Evolutionary conservation across 2,113 vertebrate genomes (phyloP).

Genomic region (Lagopus muta): DNA sequence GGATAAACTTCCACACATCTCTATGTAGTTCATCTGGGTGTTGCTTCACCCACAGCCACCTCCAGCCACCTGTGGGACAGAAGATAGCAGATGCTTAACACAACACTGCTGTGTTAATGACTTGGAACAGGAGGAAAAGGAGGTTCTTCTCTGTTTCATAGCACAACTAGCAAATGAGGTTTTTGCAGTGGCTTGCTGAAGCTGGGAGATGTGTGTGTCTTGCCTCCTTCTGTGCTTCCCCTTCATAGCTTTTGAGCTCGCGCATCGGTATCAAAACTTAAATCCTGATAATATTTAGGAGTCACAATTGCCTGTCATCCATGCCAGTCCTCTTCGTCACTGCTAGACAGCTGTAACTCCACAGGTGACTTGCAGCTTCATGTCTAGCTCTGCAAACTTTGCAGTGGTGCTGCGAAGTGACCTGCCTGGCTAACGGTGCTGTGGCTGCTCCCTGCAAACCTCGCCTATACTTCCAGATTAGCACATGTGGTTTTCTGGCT

Average conservation of each 20-base stretch:
- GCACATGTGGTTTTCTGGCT: background rate
- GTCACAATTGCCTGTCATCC: background rate
- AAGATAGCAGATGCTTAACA: conserved; percentile 25
- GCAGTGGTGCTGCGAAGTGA: background rate
- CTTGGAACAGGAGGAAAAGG: conserved; percentile 4
- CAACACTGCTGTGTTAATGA: conserved; percentile 28
- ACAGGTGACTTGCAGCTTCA: background rate
- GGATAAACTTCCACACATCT: conserved; percentile 58
- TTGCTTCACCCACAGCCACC: conserved; percentile 67
- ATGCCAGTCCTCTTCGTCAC: background rate
- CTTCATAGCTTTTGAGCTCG: background rate
- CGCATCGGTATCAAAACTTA: background rate
- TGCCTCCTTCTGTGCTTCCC: background rate
- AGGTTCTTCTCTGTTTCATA: background rate
- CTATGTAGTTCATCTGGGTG: conserved; percentile 41
- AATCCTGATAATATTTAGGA: background rate
- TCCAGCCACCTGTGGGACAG: conserved; percentile 62
- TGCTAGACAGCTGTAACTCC: background rate
- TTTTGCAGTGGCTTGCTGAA: background rate
- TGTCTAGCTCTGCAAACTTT: background rate
- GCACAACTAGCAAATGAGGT: background rate
- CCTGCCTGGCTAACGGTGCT: background rate
- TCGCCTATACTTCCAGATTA: background rate
- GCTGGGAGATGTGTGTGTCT: background rate
- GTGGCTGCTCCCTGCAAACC: background rate